phyloP scores from a whole-genome alignment of 2,113 vertebrate genomes.

The Peromyscus californicus region DNA sequence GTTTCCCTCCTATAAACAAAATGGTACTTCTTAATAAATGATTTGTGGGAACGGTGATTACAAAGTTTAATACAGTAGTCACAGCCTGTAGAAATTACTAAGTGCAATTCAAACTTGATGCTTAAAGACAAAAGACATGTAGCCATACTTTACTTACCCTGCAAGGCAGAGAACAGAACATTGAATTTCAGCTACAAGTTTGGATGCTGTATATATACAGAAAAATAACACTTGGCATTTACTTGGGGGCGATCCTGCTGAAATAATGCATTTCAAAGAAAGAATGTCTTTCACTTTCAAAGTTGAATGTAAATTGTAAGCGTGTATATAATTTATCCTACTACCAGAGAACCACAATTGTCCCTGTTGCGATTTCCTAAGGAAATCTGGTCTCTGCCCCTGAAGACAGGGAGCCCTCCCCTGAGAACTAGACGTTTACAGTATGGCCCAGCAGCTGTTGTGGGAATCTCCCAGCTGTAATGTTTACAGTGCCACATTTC shows the following conservation, averaged over 20 bases:
- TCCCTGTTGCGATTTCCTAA: conserved; percentile 38
- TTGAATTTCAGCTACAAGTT: neutral
- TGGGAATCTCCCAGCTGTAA: conserved; percentile 44
- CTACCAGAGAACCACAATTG: conserved; percentile 47
- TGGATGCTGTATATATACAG: conserved; percentile 35
- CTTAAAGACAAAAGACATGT: conserved; percentile 13
- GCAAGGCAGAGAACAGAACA: neutral
- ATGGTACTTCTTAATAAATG: conserved; percentile 42
- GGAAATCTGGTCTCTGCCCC: conserved; percentile 54
- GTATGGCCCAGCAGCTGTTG: conserved; percentile 22
- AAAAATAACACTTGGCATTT: conserved; percentile 54
- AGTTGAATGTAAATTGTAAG: conserved; percentile 74
- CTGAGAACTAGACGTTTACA: conserved; percentile 48
- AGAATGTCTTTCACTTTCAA: conserved; percentile 44
- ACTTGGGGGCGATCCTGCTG: conserved; percentile 39
- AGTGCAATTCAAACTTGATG: neutral
- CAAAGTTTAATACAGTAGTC: conserved; percentile 10
- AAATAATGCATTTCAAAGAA: conserved; percentile 66
- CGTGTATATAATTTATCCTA: conserved; percentile 20
- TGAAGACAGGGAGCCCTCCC: conserved; percentile 40
- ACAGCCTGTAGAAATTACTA: conserved; percentile 35
- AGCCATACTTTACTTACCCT: neutral
- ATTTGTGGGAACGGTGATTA: neutral
- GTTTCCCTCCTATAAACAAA: conserved; percentile 16
- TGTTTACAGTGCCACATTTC: conserved; percentile 61